Percentiles rank a stretch among this genome's conserved stretches.
Evolutionary conservation across 2,113 vertebrate species (phyloP).

Genomic region (Tychaedon coryphoeus): DNA sequence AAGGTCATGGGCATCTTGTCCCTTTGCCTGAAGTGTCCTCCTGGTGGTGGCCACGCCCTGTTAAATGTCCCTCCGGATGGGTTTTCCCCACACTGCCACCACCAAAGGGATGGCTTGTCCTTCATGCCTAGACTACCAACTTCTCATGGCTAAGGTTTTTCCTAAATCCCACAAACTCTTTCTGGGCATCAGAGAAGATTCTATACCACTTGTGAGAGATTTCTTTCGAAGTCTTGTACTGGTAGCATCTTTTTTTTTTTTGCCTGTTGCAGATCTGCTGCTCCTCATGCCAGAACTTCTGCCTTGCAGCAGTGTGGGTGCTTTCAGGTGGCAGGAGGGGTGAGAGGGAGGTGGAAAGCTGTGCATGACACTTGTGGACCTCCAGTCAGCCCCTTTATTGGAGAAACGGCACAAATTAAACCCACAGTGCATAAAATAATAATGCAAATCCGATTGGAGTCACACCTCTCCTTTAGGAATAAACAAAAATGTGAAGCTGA

Average conservation of each 20-base stretch:
- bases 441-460: accelerated
- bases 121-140: background rate
- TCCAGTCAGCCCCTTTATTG: background rate
- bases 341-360: background rate
- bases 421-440: background rate
- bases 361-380: too few relatives aligned
- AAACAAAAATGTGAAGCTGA: background rate
- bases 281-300: background rate
- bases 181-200: background rate
- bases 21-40: background rate
- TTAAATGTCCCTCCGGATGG: background rate
- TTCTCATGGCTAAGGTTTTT: background rate
- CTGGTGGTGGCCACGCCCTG: background rate
- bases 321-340: background rate
- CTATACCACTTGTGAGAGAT: background rate
- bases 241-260: too few relatives aligned
- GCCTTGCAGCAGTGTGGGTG: background rate
- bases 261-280: background rate
- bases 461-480: background rate
- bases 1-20: background rate
- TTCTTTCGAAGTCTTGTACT: background rate
- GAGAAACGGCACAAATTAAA: background rate
- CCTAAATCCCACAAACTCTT: background rate
- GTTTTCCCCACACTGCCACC: background rate
- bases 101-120: background rate